Conservation (phyloP, 2,888 invertebrate genomes). For the Noctua janthina region DNA sequence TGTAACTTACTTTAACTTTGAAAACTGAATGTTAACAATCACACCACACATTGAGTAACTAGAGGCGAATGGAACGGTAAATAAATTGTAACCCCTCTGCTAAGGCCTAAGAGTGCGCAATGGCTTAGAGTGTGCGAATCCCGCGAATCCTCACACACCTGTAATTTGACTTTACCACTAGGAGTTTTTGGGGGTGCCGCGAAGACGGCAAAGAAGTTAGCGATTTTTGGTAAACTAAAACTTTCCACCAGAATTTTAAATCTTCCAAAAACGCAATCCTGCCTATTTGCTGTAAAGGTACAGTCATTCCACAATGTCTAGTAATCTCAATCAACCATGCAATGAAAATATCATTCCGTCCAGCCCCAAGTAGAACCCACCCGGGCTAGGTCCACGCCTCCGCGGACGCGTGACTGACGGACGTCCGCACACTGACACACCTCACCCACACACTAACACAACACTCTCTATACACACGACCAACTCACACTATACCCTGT, state of each 20-base stretch:
- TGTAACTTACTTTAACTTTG: background rate
- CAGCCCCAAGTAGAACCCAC: slow-evolving; percentile 65
- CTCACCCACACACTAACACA: slow-evolving; percentile 58
- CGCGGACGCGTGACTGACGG: slow-evolving; percentile 84
- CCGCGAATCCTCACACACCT: too few relatives aligned
- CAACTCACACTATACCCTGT: slow-evolving; percentile 37
- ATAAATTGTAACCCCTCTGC: background rate
- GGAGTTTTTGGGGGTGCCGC: background rate
- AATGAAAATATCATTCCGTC: background rate
- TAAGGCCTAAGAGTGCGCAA: background rate
- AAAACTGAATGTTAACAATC: background rate
- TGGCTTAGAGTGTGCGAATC: background rate
- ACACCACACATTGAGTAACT: background rate
- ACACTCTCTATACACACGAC: slow-evolving; percentile 38
- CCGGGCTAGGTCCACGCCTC: slow-evolving; percentile 74
- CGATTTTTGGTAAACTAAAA: background rate
- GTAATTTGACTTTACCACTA: background rate
- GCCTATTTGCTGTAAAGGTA: background rate
- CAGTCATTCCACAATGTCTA: background rate
- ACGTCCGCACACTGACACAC: slow-evolving; percentile 74
- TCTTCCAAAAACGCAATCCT: background rate
- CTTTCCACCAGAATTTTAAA: background rate
- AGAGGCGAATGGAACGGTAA: background rate
- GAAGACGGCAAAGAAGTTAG: background rate
- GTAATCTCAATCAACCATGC: background rate